Conservation (phyloP, 1,140 invertebrate genomes). For the Nasonia longicornis region DNA sequence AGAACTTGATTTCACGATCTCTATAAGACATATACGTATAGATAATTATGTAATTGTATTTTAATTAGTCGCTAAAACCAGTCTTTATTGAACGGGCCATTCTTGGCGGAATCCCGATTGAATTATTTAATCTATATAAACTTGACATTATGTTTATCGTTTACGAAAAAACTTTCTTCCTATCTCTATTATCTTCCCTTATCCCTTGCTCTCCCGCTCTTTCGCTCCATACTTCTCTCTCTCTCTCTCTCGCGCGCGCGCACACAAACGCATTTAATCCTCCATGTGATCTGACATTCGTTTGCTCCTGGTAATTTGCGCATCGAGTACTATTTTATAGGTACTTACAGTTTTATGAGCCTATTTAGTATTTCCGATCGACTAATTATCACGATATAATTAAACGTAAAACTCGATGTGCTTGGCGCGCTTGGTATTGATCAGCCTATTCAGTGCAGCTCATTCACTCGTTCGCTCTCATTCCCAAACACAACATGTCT, state of each 20-base stretch:
- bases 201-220: constrained; percentile 5
- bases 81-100: constrained; percentile 64
- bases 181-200: constrained; percentile 33
- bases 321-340: constrained; percentile 20
- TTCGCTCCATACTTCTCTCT: background rate
- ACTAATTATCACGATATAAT: constrained; percentile 45
- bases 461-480: background rate
- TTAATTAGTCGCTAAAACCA: constrained; percentile 65
- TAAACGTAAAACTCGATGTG: constrained; percentile 46
- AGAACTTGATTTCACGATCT: constrained; percentile 43
- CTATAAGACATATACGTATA: constrained; percentile 45
- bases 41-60: constrained; percentile 60
- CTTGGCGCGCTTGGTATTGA: constrained; percentile 22
- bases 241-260: background rate
- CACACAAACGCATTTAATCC: background rate
- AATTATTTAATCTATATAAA: constrained; percentile 44
- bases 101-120: constrained; percentile 46
- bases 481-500: background rate
- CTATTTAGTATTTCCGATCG: constrained; percentile 38
- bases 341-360: constrained; percentile 31
- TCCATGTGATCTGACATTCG: background rate
- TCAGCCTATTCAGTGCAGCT: constrained; percentile 4
- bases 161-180: constrained; percentile 43
- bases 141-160: constrained; percentile 43
- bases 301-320: constrained; percentile 30